These are phyloP conservation scores for Brachionus paranguensis DNA, from an alignment of 1,140 invertebrate genomes.

Conservation along the genomic window DNA sequence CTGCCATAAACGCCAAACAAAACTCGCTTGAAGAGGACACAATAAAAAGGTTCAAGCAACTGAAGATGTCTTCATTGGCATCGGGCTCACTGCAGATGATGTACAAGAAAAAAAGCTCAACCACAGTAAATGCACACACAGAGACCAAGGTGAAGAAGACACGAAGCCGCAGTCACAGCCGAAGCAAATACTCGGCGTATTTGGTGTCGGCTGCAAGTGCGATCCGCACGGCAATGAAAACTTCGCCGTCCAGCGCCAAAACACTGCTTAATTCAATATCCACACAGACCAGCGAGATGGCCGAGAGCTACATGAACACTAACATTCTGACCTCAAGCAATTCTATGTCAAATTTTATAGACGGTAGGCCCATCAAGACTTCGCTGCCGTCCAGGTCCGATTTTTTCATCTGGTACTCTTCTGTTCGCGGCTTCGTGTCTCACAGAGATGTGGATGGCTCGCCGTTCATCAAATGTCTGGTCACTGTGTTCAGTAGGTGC, in stretches of 20 bases:
- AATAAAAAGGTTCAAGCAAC: constrained; percentile 6
- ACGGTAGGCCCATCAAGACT: background rate
- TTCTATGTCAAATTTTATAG: constrained; percentile 34
- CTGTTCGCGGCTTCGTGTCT: constrained; percentile 30
- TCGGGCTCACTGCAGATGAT: constrained; percentile 18
- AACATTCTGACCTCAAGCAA: background rate
- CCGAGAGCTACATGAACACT: background rate
- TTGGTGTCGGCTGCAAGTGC: background rate
- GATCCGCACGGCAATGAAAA: background rate
- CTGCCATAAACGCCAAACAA: background rate
- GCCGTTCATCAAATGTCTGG: constrained; percentile 32
- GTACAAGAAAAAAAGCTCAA: constrained; percentile 32
- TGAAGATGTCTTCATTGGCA: background rate
- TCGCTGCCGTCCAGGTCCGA: constrained; percentile 13
- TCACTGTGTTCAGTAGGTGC: constrained; percentile 28
- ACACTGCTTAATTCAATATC: background rate
- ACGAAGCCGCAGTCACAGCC: constrained; percentile 19
- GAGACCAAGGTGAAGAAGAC: constrained; percentile 3
- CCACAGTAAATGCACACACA: background rate
- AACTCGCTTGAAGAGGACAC: background rate
- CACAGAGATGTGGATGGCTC: background rate
- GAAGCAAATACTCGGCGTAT: constrained; percentile 25
- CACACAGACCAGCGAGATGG: background rate
- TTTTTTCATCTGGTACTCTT: constrained; percentile 39
- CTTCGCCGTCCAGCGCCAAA: background rate